Evolutionary conservation across 2,113 vertebrate genomes (phyloP), one percentile per base, ranked within the genome.

Genomic region (Scomber scombrus): DNA sequence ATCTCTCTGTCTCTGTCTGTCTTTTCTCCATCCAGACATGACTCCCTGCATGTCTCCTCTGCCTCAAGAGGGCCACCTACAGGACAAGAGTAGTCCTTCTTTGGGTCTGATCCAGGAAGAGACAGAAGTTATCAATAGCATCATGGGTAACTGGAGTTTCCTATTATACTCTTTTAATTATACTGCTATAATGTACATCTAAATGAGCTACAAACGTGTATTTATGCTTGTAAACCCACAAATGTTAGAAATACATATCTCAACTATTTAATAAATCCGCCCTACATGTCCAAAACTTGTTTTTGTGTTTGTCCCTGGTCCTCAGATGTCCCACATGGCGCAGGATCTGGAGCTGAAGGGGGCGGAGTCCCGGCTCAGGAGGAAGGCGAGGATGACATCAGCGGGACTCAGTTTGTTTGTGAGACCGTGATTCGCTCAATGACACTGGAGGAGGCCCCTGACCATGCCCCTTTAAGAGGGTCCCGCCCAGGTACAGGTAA

Each of bases 381-480:
- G 67, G 97, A 98, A 81, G 94, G 95, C 9, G 96, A 97, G 14
- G 96, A 97, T 63, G 96, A 97, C 68, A 94, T 97, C 91, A 97
- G 96, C 14, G 96, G 97, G 31, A 97, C 95, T n/a, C 97, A 97
- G 89, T 99, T 98, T 90, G 97, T 98, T 29, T 98, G 97, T 58
- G 97, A 99, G 90, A 98, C 97, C 10, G 96, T 99, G 7, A 98
- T 98, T 81, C 95, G 96, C 46, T 99, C 97, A 6, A 95, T 98
- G 46, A 97, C 97, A 0, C 87, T 97, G 82, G 97, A 98, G 88
- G 97, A 97, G 49, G 95, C 95, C 4, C 96, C 97, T 21, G 96
- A 98, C 87, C 97, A 95, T 68, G 86, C 81, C 3, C 95, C 95
- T 2, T 93, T 95, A 19, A 95, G 94, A 54, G 95, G 92, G 71